These are phyloP conservation scores for Madoqua kirkii DNA, from an alignment of 2,113 vertebrate genomes.

Conservation along the genomic window DNA sequence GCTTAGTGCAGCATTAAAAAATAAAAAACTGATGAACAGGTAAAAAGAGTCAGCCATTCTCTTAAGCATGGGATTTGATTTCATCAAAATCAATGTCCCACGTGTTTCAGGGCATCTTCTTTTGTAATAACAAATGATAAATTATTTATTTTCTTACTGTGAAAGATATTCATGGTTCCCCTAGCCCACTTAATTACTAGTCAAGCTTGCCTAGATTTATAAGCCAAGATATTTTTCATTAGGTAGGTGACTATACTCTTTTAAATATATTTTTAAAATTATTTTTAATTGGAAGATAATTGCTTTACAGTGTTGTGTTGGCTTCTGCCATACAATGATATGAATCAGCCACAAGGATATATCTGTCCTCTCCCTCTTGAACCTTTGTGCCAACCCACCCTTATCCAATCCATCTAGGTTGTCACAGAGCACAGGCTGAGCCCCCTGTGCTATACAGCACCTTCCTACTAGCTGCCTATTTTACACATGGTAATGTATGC, in stretches of 20 bases:
- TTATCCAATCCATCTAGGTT: background rate
- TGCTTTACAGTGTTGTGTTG: background rate
- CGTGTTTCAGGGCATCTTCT: background rate
- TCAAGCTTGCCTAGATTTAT: background rate
- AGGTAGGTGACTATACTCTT: background rate
- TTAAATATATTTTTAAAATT: background rate
- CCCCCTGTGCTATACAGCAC: background rate
- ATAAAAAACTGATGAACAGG: background rate
- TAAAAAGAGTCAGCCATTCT: background rate
- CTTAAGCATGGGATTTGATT: background rate
- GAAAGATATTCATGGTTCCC: background rate
- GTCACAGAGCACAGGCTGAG: background rate
- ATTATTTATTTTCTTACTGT: background rate
- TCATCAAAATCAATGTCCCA: background rate
- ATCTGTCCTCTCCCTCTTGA: background rate
- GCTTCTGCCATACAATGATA: background rate
- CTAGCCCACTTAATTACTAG: background rate
- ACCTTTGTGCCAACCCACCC: rapidly evolving
- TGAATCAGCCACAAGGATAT: background rate
- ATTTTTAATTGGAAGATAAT: background rate
- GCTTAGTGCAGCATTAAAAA: background rate
- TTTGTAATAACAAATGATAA: background rate
- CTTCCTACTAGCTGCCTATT: background rate
- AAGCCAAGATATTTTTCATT: background rate
- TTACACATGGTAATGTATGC: background rate